Evolutionary conservation across 2,113 vertebrate species (phyloP), one percentile per base, ranked within the genome.

Genomic region (Suncus etruscus): DNA sequence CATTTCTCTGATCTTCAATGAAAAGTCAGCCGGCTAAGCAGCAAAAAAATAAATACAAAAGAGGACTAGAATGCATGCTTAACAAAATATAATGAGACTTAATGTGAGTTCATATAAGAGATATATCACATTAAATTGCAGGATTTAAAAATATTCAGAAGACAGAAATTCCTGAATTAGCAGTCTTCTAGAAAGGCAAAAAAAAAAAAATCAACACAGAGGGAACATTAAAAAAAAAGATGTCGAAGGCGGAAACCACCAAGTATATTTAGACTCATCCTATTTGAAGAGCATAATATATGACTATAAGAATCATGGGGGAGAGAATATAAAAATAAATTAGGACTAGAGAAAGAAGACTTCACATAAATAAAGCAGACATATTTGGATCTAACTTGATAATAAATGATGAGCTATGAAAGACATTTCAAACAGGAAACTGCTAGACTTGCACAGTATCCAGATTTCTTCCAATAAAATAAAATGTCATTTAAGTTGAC

Each of bases 231-330:
- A n/a, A 47, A 27, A 39, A 54, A 92, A 93, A 90, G 72, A 94
- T 73, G 83, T 22, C 74, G 73, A 93, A 91, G 93, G 91, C 32
- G 18, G 95, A 91, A 94, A 91, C 87, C 89, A 78, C 45, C 5
- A 86, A 85, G 39, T 95, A 89, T 94, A 95, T 96, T 95, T 94
- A 89, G 91, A 65, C 77, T 89, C 31, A 25, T 92, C 86, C 86
- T 94, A 92, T 94, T 86, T 92, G 87, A 45, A 89, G 92, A 79
- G 86, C 25, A 77, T 11, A 61, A 61, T 79, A 81, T 72, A 65
- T 86, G 32, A 15, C 14, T 66, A 75, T 58, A 25, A 83, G 92
- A 83, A 88, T 73, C 81, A 92, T 25, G 32, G 75, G 74, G 63
- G 70, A 86, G n/a, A 79, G 27, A 84, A 70, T 74, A 70, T 31